Percentiles rank a stretch among this genome's conserved stretches.
These are phyloP conservation scores for Leptocoma aspasia DNA, from an alignment of 2,113 vertebrate genomes.

Conservation along the genomic window DNA sequence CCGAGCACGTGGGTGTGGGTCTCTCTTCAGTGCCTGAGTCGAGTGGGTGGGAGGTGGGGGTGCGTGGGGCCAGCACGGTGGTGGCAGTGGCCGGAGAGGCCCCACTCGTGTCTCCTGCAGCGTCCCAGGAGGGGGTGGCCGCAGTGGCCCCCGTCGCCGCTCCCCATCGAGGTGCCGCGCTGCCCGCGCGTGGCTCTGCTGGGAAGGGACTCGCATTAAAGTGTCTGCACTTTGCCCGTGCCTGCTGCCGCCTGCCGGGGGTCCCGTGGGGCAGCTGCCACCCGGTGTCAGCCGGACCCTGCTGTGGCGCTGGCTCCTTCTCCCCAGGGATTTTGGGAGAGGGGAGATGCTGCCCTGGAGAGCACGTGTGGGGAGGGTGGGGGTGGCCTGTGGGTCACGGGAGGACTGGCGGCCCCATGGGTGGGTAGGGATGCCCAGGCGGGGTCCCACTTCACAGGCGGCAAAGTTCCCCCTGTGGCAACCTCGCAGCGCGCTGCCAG, in stretches of 20 bases:
- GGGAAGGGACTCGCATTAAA: slow-evolving; percentile 46
- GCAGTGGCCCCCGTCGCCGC: rapidly evolving
- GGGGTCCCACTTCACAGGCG: background rate
- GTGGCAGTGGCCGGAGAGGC: background rate
- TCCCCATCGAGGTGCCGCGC: background rate
- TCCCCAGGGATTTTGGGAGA: background rate
- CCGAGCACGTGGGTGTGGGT: background rate
- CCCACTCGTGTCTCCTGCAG: background rate
- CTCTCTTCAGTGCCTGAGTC: slow-evolving; percentile 46
- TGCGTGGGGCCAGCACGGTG: background rate
- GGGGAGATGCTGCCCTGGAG: background rate
- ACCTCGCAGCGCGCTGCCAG: background rate
- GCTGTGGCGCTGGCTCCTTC: background rate
- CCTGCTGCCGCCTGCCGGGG: background rate
- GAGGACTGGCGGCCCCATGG: background rate
- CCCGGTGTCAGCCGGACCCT: rapidly evolving
- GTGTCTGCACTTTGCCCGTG: slow-evolving; percentile 7
- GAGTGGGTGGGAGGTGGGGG: background rate
- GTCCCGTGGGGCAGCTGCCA: rapidly evolving
- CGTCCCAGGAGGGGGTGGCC: rapidly evolving
- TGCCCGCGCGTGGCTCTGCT: background rate
- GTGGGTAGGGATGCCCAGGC: rapidly evolving
- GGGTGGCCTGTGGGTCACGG: background rate
- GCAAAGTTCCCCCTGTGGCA: background rate
- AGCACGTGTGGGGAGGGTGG: no score